These are phyloP conservation scores for Xanthia togata DNA, from an alignment of 2,888 invertebrate species.

Conservation along the genomic window DNA sequence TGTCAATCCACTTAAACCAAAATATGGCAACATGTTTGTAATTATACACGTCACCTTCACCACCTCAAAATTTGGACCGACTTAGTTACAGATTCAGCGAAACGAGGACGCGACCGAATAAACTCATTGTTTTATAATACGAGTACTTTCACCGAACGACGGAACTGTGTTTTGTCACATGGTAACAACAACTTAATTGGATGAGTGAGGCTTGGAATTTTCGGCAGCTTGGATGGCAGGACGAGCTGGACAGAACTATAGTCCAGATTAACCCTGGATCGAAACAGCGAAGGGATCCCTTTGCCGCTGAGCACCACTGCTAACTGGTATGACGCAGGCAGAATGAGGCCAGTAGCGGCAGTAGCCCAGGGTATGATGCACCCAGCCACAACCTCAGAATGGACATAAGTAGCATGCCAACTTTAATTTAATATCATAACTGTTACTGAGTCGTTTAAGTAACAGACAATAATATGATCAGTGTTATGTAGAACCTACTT, in stretches of 20 bases:
- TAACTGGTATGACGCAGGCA: too few species aligned
- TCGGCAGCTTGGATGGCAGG: neutral
- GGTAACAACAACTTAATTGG: slow-evolving; percentile 36
- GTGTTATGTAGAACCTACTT: neutral
- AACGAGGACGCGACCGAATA: slow-evolving; percentile 59
- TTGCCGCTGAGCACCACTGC: neutral
- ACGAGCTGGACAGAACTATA: neutral
- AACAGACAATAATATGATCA: slow-evolving; percentile 12
- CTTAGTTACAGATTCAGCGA: slow-evolving; percentile 48
- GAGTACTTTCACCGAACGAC: slow-evolving; percentile 61
- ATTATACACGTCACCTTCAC: slow-evolving; percentile 27
- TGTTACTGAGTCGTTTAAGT: neutral
- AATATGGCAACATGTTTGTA: slow-evolving; percentile 19
- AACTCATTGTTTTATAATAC: slow-evolving; percentile 62
- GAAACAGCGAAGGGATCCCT: too few species aligned
- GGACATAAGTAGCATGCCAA: slow-evolving; percentile 4
- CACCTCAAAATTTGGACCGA: slow-evolving; percentile 21
- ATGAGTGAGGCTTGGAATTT: slow-evolving; percentile 21
- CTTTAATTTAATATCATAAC: slow-evolving; percentile 25
- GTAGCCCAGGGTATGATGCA: slow-evolving; percentile 1
- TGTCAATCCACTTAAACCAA: neutral
- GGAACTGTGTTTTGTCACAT: slow-evolving; percentile 34
- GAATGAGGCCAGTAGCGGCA: slow-evolving; percentile 4
- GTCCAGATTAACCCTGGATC: neutral
- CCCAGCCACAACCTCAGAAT: neutral